Evolutionary conservation across 2,797 vertebrate species (phyloP).

Genomic region (Clarias laeviceps): DNA sequence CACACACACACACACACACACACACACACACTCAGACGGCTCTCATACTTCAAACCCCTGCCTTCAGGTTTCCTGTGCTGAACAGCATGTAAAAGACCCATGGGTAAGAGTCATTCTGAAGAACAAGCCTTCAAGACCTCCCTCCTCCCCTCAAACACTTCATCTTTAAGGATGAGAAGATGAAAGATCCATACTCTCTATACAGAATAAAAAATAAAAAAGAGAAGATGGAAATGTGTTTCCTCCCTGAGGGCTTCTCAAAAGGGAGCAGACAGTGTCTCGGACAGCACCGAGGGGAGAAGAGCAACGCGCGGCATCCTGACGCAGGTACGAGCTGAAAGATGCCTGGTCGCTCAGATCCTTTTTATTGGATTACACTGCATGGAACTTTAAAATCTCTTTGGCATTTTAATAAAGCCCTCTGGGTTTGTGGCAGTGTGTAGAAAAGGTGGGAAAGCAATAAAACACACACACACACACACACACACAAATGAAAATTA

Average conservation of each 20-base stretch:
- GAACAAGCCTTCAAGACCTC: conserved; percentile 42
- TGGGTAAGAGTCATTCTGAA: conserved; percentile 31
- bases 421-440: conserved; percentile 4
- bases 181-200: conserved; percentile 54
- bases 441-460: neutral
- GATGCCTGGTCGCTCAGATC: conserved; percentile 47
- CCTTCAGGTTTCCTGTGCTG: conserved; percentile 25
- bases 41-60: conserved; percentile 16
- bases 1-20: conserved; percentile 3
- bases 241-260: conserved; percentile 32
- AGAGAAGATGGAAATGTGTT: conserved; percentile 63
- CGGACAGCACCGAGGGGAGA: conserved; percentile 9
- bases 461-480: neutral
- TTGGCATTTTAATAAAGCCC: conserved; percentile 55
- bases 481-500: neutral
- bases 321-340: conserved; percentile 58
- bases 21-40: neutral
- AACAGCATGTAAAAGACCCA: conserved; percentile 40
- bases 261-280: conserved; percentile 31
- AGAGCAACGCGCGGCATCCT: conserved; percentile 33
- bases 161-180: conserved; percentile 57
- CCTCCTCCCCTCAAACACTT: conserved; percentile 9
- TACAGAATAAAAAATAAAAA: conserved; percentile 25
- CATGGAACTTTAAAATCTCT: conserved; percentile 50
- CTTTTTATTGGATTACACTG: conserved; percentile 61